phyloP scores from a whole-genome alignment of 1,140 invertebrate species.

The Atta texana region DNA sequence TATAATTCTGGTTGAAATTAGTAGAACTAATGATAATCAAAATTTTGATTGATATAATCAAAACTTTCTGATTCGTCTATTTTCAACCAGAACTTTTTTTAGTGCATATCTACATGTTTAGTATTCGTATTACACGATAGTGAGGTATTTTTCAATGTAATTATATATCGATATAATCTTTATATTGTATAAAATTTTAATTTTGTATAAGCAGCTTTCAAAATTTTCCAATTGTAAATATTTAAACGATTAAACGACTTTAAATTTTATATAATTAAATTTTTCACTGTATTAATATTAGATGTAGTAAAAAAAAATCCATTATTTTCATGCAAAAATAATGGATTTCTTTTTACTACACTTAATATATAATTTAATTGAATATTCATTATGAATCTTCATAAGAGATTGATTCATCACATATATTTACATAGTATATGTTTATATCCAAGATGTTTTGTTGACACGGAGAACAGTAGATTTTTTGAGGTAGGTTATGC shows the following conservation, averaged over 20 bases:
- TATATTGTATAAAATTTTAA: background rate
- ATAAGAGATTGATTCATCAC: conserved; percentile 40
- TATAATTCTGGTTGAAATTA: too few relatives aligned
- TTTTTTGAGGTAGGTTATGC: conserved; percentile 66
- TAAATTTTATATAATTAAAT: background rate
- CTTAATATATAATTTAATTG: background rate
- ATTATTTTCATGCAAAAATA: too few relatives aligned
- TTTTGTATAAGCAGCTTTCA: background rate
- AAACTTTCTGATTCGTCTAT: too few relatives aligned
- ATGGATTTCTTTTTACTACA: too few relatives aligned
- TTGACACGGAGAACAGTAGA: conserved; percentile 44
- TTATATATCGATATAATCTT: background rate
- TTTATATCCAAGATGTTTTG: conserved; percentile 7
- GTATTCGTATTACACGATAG: background rate
- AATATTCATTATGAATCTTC: conserved; percentile 33
- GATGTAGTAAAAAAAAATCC: too few relatives aligned
- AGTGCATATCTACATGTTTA: too few relatives aligned
- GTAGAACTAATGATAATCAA: too few relatives aligned
- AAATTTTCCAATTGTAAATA: background rate
- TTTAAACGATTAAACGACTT: too few relatives aligned
- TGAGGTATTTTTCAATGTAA: background rate
- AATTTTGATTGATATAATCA: too few relatives aligned
- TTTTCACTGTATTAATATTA: background rate
- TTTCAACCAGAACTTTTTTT: too few relatives aligned
- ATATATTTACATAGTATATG: conserved; percentile 62